phyloP scores from a whole-genome alignment of 1,140 invertebrate species.

The Nomia melanderi region DNA sequence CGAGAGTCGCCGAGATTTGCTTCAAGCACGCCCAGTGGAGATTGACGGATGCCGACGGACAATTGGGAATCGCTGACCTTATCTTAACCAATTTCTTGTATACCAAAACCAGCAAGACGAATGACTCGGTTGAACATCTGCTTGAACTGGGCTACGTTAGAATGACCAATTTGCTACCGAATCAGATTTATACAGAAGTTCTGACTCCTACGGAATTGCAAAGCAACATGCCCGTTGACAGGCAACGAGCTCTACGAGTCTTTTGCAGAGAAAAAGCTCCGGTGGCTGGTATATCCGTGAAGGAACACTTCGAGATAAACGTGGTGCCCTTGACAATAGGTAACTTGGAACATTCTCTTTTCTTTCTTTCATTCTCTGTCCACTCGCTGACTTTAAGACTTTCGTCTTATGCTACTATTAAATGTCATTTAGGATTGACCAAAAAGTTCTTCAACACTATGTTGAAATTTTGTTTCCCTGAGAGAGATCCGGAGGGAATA shows the following conservation, averaged over 20 bases:
- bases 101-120: slow-evolving; percentile 97
- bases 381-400: background rate
- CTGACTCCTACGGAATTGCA: slow-evolving; percentile 93
- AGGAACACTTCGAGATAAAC: slow-evolving; percentile 99
- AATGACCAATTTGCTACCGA: slow-evolving; percentile 96
- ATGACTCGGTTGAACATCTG: slow-evolving; percentile 98
- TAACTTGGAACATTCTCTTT: slow-evolving; percentile 65
- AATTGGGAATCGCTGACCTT: slow-evolving; percentile 97
- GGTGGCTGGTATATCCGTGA: slow-evolving; percentile 98
- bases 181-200: slow-evolving; percentile 97
- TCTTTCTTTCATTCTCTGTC: background rate
- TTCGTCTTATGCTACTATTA: slow-evolving; percentile 8
- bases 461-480: slow-evolving; percentile 99
- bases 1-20: slow-evolving; percentile 97
- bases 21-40: slow-evolving; percentile 99
- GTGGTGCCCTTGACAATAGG: slow-evolving; percentile 96
- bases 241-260: slow-evolving; percentile 89
- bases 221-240: slow-evolving; percentile 93
- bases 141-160: slow-evolving; percentile 98
- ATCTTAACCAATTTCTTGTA: slow-evolving; percentile 98
- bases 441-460: slow-evolving; percentile 99
- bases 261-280: slow-evolving; percentile 95
- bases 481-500: slow-evolving; percentile 92
- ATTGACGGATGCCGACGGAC: slow-evolving; percentile 97
- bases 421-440: slow-evolving; percentile 87